phyloP scores from a whole-genome alignment of 2,113 vertebrate species.

The Colossoma macropomum region DNA sequence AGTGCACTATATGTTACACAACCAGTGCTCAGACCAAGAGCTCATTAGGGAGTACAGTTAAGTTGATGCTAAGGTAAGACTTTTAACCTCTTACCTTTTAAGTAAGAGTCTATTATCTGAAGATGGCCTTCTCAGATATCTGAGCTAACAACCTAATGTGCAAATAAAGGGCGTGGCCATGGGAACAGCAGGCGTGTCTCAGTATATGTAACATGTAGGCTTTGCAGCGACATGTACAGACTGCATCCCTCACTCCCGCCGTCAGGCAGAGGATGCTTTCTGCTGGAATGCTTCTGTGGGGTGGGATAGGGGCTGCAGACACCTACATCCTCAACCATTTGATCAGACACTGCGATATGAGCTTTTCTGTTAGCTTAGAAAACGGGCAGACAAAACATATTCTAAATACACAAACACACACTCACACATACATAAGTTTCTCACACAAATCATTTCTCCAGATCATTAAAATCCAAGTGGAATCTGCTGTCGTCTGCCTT shows the following conservation, averaged over 20 bases:
- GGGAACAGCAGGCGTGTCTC: constrained; percentile 49
- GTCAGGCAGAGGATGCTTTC: constrained; percentile 46
- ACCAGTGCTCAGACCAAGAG: no score
- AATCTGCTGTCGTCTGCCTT: constrained; percentile 4
- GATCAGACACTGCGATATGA: constrained; percentile 16
- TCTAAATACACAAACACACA: constrained; percentile 23
- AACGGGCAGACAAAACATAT: constrained; percentile 1
- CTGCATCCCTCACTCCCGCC: not conserved
- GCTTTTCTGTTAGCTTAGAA: not conserved
- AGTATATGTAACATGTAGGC: constrained; percentile 46
- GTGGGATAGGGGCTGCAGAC: not conserved
- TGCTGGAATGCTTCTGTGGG: constrained; percentile 59
- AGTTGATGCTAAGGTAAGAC: no score
- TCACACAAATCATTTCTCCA: constrained; percentile 1
- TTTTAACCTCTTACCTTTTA: no score
- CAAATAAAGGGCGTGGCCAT: constrained; percentile 3
- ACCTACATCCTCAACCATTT: not conserved
- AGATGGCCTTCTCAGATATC: not conserved
- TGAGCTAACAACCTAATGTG: not conserved
- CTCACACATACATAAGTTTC: not conserved
- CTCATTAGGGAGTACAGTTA: not conserved
- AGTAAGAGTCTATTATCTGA: not conserved
- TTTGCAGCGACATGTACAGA: constrained; percentile 44
- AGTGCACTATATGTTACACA: not conserved
- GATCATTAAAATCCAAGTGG: constrained; percentile 6